phyloP scores from a whole-genome alignment of 1,140 invertebrate species.

The Tenebrio molitor region DNA sequence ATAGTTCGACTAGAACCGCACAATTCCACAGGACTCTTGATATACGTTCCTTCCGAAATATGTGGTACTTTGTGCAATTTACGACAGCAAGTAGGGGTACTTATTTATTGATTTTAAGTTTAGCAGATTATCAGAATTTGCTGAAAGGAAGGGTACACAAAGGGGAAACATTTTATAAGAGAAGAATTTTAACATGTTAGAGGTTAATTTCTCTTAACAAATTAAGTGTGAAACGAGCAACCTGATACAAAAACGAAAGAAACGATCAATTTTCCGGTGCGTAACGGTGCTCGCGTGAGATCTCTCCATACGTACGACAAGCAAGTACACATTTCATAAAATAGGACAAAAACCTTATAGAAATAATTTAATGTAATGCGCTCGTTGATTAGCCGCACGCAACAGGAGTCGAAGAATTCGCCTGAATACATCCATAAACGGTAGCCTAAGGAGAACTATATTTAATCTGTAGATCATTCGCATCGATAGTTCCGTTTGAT shows the following conservation, averaged over 20 bases:
- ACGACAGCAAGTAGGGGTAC: no score
- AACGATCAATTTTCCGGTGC: slow-evolving; percentile 20
- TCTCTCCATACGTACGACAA: slow-evolving; percentile 34
- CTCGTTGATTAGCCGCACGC: slow-evolving; percentile 37
- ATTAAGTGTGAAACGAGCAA: background rate
- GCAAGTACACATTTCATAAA: slow-evolving; percentile 40
- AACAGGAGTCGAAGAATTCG: slow-evolving; percentile 38
- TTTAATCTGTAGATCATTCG: slow-evolving; percentile 32
- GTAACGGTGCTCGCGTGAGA: slow-evolving; percentile 23
- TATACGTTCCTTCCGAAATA: no score
- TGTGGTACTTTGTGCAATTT: no score
- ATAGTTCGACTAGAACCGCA: no score
- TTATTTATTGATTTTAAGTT: no score
- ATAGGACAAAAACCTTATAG: slow-evolving; percentile 38
- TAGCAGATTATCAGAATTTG: no score
- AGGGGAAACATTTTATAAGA: no score
- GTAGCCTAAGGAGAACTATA: slow-evolving; percentile 29
- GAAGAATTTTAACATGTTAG: no score
- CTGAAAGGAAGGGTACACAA: no score
- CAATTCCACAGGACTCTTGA: no score
- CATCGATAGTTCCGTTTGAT: slow-evolving; percentile 40
- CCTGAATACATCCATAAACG: slow-evolving; percentile 38
- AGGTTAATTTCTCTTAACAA: slow-evolving; percentile 1
- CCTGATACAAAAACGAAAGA: slow-evolving; percentile 4
- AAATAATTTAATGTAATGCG: slow-evolving; percentile 38